Conservation (phyloP, 2,888 invertebrate species). For the Crossocerus cetratus region DNA sequence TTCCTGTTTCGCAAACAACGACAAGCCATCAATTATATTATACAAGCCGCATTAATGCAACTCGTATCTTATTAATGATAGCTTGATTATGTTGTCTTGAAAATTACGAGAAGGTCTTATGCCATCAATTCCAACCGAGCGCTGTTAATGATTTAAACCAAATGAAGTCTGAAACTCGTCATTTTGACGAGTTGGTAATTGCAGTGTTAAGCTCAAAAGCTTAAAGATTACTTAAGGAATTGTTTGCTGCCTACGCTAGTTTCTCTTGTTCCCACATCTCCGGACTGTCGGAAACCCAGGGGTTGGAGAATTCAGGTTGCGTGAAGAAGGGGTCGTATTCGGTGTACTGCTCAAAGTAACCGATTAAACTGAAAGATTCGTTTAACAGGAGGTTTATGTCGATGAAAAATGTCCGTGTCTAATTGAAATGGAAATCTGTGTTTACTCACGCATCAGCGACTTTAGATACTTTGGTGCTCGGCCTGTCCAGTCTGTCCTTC, state of each 20-base stretch:
- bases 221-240: no score
- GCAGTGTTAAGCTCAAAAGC: not conserved
- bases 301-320: constrained; percentile 95
- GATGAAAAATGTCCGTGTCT: no score
- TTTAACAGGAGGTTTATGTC: not conserved
- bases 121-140: no score
- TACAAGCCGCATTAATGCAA: no score
- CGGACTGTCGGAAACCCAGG: constrained; percentile 96
- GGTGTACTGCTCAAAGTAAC: constrained; percentile 95
- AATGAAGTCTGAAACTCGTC: no score
- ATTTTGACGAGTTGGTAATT: not conserved
- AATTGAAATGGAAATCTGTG: not conserved
- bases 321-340: constrained; percentile 98
- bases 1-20: constrained; percentile 81
- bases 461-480: constrained; percentile 94
- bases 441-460: constrained; percentile 93
- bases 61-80: no score
- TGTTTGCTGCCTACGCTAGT: constrained; percentile 86
- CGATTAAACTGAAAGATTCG: constrained; percentile 83
- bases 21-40: not conserved
- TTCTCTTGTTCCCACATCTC: constrained; percentile 99
- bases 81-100: no score
- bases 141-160: no score
- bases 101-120: no score
- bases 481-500: constrained; percentile 88